These are phyloP conservation scores for Zaprionus bogoriensis DNA, from an alignment of 2,888 invertebrate species.

Conservation along the genomic window DNA sequence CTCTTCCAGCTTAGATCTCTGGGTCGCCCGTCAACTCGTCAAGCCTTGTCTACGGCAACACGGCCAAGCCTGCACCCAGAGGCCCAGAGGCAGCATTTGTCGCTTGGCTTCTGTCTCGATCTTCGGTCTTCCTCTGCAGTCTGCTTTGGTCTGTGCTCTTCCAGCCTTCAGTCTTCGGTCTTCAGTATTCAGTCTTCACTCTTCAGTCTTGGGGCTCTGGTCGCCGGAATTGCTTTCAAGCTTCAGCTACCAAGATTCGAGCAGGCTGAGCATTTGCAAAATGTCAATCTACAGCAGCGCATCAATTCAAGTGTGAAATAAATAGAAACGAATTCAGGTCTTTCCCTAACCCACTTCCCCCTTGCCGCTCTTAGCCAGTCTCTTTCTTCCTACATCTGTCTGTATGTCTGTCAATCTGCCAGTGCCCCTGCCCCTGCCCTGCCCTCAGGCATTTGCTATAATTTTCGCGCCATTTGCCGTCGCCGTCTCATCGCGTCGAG, in stretches of 20 bases:
- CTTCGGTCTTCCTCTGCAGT: slow-evolving; percentile 5
- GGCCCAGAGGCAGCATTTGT: slow-evolving; percentile 42
- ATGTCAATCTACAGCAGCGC: slow-evolving; percentile 79
- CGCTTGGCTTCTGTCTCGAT: slow-evolving; percentile 45
- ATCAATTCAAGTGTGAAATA: slow-evolving; percentile 79
- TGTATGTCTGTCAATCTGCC: too few species aligned
- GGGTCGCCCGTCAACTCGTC: slow-evolving; percentile 70
- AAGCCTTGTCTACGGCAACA: slow-evolving; percentile 56
- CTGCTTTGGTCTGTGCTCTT: slow-evolving; percentile 3
- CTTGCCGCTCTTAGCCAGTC: too few species aligned
- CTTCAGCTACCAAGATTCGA: slow-evolving; percentile 33
- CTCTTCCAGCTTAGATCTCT: slow-evolving; percentile 38
- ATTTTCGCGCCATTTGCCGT: slow-evolving; percentile 77
- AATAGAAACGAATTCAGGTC: slow-evolving; percentile 79
- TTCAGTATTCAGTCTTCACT: slow-evolving; percentile 4
- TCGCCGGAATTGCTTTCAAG: slow-evolving; percentile 42
- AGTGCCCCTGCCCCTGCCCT: slow-evolving; percentile 1
- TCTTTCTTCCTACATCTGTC: too few species aligned
- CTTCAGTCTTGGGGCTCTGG: not conserved
- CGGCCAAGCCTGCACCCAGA: slow-evolving; percentile 68
- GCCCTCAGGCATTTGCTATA: slow-evolving; percentile 69
- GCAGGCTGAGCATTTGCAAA: slow-evolving; percentile 77
- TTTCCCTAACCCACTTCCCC: slow-evolving; percentile 3
- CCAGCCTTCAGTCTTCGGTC: slow-evolving; percentile 5
- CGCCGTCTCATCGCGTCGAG: slow-evolving; percentile 24